A percentile compares a stretch with the other conserved stretches of the same genome.
phyloP scores from a whole-genome alignment of 2,113 vertebrate genomes.

The Pyrgilauda ruficollis region DNA sequence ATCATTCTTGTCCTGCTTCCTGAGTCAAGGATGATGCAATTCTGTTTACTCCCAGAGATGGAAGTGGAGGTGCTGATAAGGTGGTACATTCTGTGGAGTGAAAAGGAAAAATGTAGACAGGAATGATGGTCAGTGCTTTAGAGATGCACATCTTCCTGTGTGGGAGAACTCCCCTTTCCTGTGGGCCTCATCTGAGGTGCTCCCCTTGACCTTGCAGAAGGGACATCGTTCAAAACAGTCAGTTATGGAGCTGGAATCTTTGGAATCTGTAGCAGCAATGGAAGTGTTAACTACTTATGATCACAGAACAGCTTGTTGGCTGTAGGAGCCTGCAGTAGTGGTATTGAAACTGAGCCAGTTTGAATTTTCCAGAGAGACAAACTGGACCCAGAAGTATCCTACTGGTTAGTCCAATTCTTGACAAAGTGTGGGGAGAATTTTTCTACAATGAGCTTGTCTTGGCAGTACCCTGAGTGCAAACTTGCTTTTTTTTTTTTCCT shows the following conservation, averaged over 20 bases:
- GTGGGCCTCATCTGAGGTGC: not conserved
- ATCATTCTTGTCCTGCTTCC: not conserved
- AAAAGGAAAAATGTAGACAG: not conserved
- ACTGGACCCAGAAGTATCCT: not conserved
- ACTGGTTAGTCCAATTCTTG: not conserved
- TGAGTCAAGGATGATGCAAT: not conserved
- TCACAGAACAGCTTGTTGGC: not conserved
- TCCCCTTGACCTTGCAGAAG: not conserved
- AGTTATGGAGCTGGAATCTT: not conserved
- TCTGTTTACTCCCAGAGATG: not conserved
- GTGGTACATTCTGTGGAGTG: not conserved
- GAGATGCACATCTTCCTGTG: not conserved
- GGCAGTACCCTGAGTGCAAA: not conserved
- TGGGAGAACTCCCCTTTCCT: not conserved
- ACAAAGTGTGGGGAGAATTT: not conserved
- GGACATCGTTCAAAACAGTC: not conserved
- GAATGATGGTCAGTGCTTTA: not conserved
- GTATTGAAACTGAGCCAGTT: not conserved
- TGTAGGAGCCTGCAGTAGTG: not conserved
- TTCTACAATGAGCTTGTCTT: not conserved
- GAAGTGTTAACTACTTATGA: not conserved
- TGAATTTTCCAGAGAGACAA: not conserved
- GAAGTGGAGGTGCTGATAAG: not conserved
- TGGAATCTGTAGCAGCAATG: not conserved
- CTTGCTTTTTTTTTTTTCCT: slow-evolving; percentile 15